Percentiles rank a stretch among this genome's conserved stretches.
Evolutionary conservation across 2,797 vertebrate species (phyloP).

Genomic region (Tenualosa thibaudeaui): DNA sequence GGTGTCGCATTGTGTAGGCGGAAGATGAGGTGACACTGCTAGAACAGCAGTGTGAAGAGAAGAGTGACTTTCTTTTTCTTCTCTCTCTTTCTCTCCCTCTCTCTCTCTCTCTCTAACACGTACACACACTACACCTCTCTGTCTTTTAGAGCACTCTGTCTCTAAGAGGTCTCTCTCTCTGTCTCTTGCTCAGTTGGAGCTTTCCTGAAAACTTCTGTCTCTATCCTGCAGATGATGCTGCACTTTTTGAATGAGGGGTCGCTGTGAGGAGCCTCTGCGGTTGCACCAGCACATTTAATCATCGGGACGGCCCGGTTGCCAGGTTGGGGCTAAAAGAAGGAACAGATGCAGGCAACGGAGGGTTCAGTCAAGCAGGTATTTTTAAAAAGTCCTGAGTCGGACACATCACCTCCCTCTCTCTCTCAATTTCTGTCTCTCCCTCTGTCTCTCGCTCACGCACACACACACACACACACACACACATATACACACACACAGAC

Average conservation of each 20-base stretch:
- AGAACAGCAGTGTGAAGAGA: neutral
- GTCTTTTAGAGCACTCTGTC: neutral
- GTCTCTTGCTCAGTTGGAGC: neutral
- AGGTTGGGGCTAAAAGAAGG: constrained; percentile 37
- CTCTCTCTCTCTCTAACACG: neutral
- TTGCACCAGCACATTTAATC: constrained; percentile 43
- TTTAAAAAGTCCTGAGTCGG: constrained; percentile 48
- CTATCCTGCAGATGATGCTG: constrained; percentile 30
- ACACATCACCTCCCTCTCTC: constrained; percentile 11
- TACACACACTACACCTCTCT: neutral
- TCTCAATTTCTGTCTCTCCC: neutral
- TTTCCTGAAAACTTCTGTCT: constrained; percentile 3
- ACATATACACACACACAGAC: constrained; percentile 20
- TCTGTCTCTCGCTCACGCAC: constrained; percentile 26
- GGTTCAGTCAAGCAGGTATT: constrained; percentile 43
- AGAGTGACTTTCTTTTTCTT: neutral
- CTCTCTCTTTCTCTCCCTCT: neutral
- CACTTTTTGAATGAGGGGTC: constrained; percentile 29
- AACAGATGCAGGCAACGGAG: constrained; percentile 41
- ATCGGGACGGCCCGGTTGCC: constrained; percentile 21
- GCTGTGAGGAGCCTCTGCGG: constrained; percentile 16
- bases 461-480: constrained; percentile 35
- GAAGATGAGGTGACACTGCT: constrained; percentile 17
- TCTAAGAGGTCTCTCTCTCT: neutral
- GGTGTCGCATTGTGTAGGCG: constrained; percentile 21